A percentile compares a stretch with the other conserved stretches of the same genome.
These are phyloP conservation scores for Dicrostonyx torquatus DNA, from an alignment of 2,797 vertebrate species.

Conservation along the genomic window DNA sequence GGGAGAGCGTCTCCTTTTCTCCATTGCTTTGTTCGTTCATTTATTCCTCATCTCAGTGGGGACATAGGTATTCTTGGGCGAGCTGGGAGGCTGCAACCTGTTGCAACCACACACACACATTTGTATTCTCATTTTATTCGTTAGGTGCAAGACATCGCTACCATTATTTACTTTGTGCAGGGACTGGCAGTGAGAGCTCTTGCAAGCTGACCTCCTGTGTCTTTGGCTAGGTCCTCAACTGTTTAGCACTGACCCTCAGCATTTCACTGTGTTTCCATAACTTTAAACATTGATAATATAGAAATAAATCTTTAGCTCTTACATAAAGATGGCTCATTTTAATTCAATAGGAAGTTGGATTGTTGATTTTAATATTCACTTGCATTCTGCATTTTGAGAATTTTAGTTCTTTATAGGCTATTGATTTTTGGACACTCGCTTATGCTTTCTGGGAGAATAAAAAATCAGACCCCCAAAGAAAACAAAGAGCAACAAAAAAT, in stretches of 20 bases:
- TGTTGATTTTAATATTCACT: not conserved
- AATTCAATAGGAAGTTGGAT: not conserved
- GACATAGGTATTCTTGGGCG: too few relatives aligned
- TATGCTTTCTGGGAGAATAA: not conserved
- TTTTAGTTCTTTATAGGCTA: slow-evolving; percentile 28
- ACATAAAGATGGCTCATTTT: slow-evolving; percentile 31
- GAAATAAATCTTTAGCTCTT: slow-evolving; percentile 31
- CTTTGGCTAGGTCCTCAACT: not conserved
- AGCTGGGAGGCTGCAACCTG: not conserved
- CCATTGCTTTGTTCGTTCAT: not conserved
- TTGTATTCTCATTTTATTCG: not conserved
- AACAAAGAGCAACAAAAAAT: slow-evolving; percentile 34
- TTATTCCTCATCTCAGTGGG: not conserved
- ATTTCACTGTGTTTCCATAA: not conserved
- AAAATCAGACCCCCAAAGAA: not conserved
- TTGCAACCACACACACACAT: fast-evolving
- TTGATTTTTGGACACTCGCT: slow-evolving; percentile 5
- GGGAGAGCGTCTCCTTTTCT: not conserved
- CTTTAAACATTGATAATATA: not conserved
- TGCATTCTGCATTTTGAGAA: not conserved
- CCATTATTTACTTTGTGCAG: not conserved
- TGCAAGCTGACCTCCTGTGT: not conserved
- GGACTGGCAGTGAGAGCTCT: not conserved
- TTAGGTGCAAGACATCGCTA: not conserved
- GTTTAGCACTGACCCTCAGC: not conserved